Base-by-base conservation (phyloP, 2,797 vertebrate species). In the Gallinago nigripennis region DNA sequence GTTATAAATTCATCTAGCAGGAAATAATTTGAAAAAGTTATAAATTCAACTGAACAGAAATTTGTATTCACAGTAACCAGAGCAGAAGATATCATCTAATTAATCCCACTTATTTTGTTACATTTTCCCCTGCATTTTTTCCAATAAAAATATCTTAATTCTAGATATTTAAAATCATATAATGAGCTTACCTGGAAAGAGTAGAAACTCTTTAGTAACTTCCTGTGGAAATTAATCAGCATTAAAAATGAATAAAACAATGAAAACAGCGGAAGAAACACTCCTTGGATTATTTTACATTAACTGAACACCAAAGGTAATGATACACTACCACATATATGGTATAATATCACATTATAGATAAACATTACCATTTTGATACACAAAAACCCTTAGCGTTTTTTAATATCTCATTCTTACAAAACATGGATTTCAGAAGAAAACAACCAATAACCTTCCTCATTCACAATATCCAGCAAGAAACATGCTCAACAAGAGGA, bases 101-200 rank as follows among this genome's bases (percentile, higher is more conserved):
- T 8, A 77, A 61, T 63, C 31, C 11, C 20, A 31, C 2, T 2
- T 50, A 57, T 50, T 85, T 90, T 51, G 30, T 25, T 68, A 23
- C 43, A 68, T 64, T 94, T 92, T 11, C 24, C 46, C 31, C 37
- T 41, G 9, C 16, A 5, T 43, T 79, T 63, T 61, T 60, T 16
- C 7, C 31, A 58, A 11, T 81, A 78, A 88, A 81, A 90, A 46
- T 39, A n/a, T 14, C 24, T 82, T 78, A 16, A 81, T 68, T 86
- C 19, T 86, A 82, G 9, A 15, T 43, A 78, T 5, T 30, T 53
- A 80, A 79, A 80, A 92, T 17, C 9, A 65, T 37, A 57, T 1
- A 35, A 54, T 11, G 30, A 93, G 8, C 82, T 95, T 89, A 96
- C 92, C 85, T 95, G 82, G 50, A 70, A 90, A 79, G 11, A 64